phyloP scores from a whole-genome alignment of 2,888 invertebrate genomes.

The Nebria salina region DNA sequence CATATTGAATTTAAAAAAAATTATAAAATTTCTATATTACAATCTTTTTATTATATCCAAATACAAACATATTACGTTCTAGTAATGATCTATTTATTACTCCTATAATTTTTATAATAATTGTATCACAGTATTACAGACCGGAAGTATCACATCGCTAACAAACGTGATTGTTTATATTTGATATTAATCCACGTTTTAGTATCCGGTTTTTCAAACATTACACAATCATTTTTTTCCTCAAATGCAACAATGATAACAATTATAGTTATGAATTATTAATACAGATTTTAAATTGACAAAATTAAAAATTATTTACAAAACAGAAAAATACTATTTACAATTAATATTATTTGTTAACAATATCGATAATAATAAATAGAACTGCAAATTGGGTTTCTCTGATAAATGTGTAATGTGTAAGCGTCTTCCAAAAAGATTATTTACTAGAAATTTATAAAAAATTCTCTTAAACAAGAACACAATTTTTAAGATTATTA shows the following conservation, averaged over 20 bases:
- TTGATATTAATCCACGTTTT: conserved; percentile 14
- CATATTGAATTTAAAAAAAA: no score
- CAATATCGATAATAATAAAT: not conserved
- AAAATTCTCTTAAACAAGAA: not conserved
- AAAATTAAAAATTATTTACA: not conserved
- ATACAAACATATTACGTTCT: not conserved
- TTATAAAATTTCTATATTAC: not conserved
- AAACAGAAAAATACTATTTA: not conserved
- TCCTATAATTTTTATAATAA: not conserved
- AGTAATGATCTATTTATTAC: not conserved
- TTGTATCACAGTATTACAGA: not conserved
- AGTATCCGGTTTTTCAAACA: conserved; percentile 17
- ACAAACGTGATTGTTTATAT: conserved; percentile 20
- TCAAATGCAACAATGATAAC: not conserved
- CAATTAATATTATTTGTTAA: not conserved
- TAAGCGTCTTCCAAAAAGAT: no score
- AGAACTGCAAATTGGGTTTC: no score
- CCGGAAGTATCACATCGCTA: conserved; percentile 30
- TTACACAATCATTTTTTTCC: conserved; percentile 26
- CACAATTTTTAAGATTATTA: not conserved
- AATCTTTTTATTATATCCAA: not conserved
- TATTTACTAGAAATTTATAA: not conserved
- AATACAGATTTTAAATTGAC: not conserved
- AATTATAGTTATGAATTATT: conserved; percentile 24
- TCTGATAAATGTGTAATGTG: no score